Percentiles rank a stretch among this genome's conserved stretches.
Evolutionary conservation across 2,888 invertebrate species (phyloP).

Genomic region (Drosophila mulleri): DNA sequence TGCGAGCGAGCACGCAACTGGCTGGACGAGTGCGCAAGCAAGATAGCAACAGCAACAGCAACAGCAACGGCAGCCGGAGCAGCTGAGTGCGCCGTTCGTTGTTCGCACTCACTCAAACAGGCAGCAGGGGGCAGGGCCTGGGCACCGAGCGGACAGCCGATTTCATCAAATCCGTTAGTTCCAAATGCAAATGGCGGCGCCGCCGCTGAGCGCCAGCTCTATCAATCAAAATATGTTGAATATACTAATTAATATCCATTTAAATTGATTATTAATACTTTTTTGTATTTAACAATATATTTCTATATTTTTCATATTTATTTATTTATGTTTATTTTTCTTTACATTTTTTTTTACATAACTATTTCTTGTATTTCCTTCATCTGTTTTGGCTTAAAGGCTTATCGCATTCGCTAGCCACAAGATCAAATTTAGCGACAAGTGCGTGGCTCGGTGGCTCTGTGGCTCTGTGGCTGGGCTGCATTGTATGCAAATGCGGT

Average conservation of each 20-base stretch:
- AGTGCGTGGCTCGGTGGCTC: constrained; percentile 41
- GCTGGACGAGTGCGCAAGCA: not conserved
- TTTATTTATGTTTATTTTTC: not conserved
- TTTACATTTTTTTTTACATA: not conserved
- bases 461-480: not conserved
- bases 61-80: constrained; percentile 13
- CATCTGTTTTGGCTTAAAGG: not conserved
- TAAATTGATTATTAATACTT: not conserved
- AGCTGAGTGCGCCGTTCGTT: constrained; percentile 24
- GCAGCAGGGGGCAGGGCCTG: constrained; percentile 44
- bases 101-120: constrained; percentile 6
- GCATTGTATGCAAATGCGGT: constrained; percentile 72
- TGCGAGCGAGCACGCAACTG: constrained; percentile 12
- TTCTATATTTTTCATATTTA: not conserved
- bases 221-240: too few species aligned
- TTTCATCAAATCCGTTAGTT: constrained; percentile 26
- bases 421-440: constrained; percentile 52
- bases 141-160: constrained; percentile 14
- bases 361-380: too few species aligned
- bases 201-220: not conserved
- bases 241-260: too few species aligned
- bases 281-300: not conserved
- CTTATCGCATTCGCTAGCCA: constrained; percentile 34
- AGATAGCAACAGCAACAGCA: constrained; percentile 19
- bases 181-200: constrained; percentile 42